A percentile compares a stretch with the other conserved stretches of the same genome.
Evolutionary conservation across 2,888 invertebrate species (phyloP).

Genomic region (Harpalus rubripes): DNA sequence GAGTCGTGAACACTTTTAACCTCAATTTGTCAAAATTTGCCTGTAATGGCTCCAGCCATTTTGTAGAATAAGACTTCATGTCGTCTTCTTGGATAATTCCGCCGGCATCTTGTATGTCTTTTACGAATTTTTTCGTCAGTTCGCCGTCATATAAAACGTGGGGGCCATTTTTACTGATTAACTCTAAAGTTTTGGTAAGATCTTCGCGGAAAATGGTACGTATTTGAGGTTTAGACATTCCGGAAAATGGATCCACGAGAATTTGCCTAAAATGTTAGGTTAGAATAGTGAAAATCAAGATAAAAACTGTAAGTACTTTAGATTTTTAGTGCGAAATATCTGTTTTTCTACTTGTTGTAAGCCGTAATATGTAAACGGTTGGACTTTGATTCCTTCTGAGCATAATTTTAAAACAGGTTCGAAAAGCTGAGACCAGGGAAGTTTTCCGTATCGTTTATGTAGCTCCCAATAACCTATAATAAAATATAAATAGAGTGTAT

Average conservation of each 20-base stretch:
- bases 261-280: slow-evolving; percentile 76
- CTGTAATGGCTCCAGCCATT: slow-evolving; percentile 82
- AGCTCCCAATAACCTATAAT: slow-evolving; percentile 86
- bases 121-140: slow-evolving; percentile 73
- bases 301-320: slow-evolving; percentile 7
- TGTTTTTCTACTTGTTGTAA: slow-evolving; percentile 47
- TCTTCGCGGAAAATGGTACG: slow-evolving; percentile 74
- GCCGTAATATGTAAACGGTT: slow-evolving; percentile 78
- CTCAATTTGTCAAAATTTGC: slow-evolving; percentile 79
- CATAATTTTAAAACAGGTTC: slow-evolving; percentile 87
- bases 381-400: slow-evolving; percentile 83
- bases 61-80: slow-evolving; percentile 81
- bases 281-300: neutral
- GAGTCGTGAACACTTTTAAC: slow-evolving; percentile 85
- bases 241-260: slow-evolving; percentile 82
- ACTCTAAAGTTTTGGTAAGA: slow-evolving; percentile 77
- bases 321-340: slow-evolving; percentile 11
- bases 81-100: slow-evolving; percentile 88
- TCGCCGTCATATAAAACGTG: slow-evolving; percentile 78
- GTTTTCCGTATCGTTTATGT: slow-evolving; percentile 84
- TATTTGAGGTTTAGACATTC: slow-evolving; percentile 76
- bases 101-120: slow-evolving; percentile 76
- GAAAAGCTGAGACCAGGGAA: slow-evolving; percentile 89
- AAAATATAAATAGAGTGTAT: neutral
- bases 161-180: slow-evolving; percentile 77